phyloP scores from a whole-genome alignment of 2,113 vertebrate genomes.

The Hippocampus mohnikei region DNA sequence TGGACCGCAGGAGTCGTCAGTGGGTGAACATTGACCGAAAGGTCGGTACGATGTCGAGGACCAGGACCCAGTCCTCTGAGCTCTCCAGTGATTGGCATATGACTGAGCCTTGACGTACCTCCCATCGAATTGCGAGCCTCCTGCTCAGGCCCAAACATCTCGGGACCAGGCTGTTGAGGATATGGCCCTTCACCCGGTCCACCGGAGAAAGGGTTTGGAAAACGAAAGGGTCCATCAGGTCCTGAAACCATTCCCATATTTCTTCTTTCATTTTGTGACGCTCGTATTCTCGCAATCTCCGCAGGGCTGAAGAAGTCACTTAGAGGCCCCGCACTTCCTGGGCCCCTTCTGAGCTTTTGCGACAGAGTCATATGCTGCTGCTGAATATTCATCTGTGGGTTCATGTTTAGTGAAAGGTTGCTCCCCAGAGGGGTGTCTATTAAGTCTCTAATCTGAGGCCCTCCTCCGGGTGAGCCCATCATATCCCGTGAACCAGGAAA shows the following conservation, averaged over 20 bases:
- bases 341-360: constrained; percentile 82
- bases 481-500: constrained; percentile 82
- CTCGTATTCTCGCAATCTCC: constrained; percentile 80
- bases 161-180: constrained; percentile 78
- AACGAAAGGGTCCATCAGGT: constrained; percentile 71
- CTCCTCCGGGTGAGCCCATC: constrained; percentile 79
- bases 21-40: constrained; percentile 83
- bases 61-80: constrained; percentile 70
- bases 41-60: constrained; percentile 83
- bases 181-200: constrained; percentile 77
- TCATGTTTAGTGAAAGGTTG: constrained; percentile 85
- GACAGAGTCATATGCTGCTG: constrained; percentile 82
- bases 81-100: constrained; percentile 80
- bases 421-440: constrained; percentile 80
- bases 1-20: constrained; percentile 85
- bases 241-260: constrained; percentile 81
- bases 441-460: constrained; percentile 81
- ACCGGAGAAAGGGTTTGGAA: constrained; percentile 78
- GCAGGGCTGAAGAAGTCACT: constrained; percentile 76
- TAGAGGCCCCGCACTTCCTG: constrained; percentile 71
- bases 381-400: constrained; percentile 83
- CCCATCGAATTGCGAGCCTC: constrained; percentile 77
- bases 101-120: constrained; percentile 82
- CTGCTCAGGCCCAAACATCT: constrained; percentile 83
- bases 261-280: constrained; percentile 77